Evolutionary conservation across 2,113 vertebrate genomes (phyloP), one percentile per base, ranked within the genome.

Genomic region (Ochotona princeps): DNA sequence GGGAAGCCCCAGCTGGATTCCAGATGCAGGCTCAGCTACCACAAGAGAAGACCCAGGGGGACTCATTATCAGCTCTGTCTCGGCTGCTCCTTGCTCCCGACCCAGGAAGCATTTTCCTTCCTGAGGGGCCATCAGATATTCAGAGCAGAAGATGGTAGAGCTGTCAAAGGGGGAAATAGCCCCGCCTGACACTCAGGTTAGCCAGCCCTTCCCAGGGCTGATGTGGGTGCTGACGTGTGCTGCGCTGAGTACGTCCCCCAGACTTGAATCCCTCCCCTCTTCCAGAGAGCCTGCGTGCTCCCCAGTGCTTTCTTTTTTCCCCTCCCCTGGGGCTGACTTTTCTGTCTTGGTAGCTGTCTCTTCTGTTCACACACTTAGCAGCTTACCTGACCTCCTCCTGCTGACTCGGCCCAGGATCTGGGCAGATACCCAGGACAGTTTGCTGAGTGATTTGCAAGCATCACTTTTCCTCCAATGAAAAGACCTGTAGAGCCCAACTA

Each of bases 1-100:
- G 2, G 57, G 87, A 61, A 95, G 86, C 28, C 95, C 88, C 90
- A 96, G 96, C 95, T 97, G 96, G 23, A 85, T 95, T 95, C 91
- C 76, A 95, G 92, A 94, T 82, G 18, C 25, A 38, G 86, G 95
- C 92, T 0, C 26, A 83, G 94, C 94, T 94, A 66, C 92, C 73
- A 28, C 4, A 30, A 66, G 93, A 82, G 92, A 94, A 93, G 80
- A 92, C 97, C 96, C 97, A 74, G 94, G 88, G 96, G 96, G 97
- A 26, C 96, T 98, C 97, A 97, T 98, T 97, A 97, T 92, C 49
- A 70, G 93, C 96, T 85, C 96, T 96, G 65, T 87, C 76, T 75
- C 81, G 35, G 70, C 92, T 0, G 74, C 75, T 83, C 96, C 60
- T 26, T 83, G 92, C 96, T 96, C 80, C 90, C n/a, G 61, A 51